Evolutionary conservation across 2,888 invertebrate species (phyloP).

Genomic region (Sphinx pinastri): DNA sequence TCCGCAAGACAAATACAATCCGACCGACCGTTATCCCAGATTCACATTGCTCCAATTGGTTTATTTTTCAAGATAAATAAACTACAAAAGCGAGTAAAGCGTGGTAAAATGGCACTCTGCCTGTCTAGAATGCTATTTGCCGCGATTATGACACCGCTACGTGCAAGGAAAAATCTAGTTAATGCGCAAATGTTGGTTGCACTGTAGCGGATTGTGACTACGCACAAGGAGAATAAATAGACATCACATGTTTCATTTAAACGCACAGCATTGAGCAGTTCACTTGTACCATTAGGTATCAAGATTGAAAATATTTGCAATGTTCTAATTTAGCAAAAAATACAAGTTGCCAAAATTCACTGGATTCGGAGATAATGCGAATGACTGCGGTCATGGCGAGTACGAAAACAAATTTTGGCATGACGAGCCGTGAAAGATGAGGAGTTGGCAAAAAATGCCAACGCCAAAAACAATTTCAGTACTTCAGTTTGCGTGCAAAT

Average conservation of each 20-base stretch:
- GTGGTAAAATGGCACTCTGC: not conserved
- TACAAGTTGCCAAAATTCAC: not conserved
- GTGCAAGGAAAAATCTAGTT: conserved; percentile 19
- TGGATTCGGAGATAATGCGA: not conserved
- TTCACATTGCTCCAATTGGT: not conserved
- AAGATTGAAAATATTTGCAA: not conserved
- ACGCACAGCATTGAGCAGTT: conserved; percentile 4
- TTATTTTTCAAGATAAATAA: not conserved
- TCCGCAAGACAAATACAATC: not conserved
- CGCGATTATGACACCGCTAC: conserved; percentile 9
- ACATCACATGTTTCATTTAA: conserved; percentile 2
- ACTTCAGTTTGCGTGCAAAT: not conserved
- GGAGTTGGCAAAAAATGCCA: not conserved
- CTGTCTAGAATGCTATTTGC: conserved; percentile 6
- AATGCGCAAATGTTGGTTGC: conserved; percentile 16
- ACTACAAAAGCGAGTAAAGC: not conserved
- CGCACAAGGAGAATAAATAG: conserved; percentile 15
- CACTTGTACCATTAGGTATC: not conserved
- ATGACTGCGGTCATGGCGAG: not conserved
- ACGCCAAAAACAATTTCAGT: not conserved
- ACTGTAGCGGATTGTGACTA: conserved; percentile 15
- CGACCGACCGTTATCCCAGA: not conserved
- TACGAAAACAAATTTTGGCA: not conserved
- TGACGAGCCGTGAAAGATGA: conserved; percentile 7
- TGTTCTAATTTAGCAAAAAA: not conserved